These are phyloP conservation scores for Grammomys surdaster DNA, from an alignment of 2,113 vertebrate species.

Conservation along the genomic window DNA sequence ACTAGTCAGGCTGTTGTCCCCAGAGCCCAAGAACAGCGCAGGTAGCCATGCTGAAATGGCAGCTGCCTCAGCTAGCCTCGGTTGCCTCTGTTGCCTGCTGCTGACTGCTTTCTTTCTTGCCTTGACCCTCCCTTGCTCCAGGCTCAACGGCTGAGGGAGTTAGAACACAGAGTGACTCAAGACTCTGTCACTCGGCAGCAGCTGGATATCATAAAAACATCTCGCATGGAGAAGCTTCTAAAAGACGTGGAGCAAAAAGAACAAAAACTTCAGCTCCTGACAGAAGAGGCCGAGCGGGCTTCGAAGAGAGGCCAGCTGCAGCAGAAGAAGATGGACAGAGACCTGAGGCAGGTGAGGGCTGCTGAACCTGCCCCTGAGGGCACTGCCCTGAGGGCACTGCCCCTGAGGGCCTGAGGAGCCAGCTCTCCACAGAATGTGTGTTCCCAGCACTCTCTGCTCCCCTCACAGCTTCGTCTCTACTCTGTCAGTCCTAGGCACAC, in stretches of 20 bases:
- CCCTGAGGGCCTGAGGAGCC: neutral
- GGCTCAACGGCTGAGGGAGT: conserved; percentile 85
- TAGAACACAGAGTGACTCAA: conserved; percentile 77
- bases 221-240: conserved; percentile 85
- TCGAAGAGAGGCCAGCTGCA: conserved; percentile 80
- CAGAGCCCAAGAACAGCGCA: neutral
- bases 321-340: conserved; percentile 80
- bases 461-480: neutral
- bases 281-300: conserved; percentile 82
- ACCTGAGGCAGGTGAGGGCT: conserved; percentile 84
- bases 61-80: neutral
- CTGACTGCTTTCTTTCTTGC: neutral
- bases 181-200: conserved; percentile 83
- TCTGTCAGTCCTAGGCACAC: neutral
- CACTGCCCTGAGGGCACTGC: accelerated
- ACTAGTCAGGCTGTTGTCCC: neutral
- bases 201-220: conserved; percentile 78
- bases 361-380: accelerated
- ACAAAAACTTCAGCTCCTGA: conserved; percentile 77
- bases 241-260: conserved; percentile 84
- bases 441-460: neutral
- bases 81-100: neutral
- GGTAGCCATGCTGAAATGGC: neutral
- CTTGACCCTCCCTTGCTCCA: conserved; percentile 62
- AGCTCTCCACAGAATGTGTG: accelerated